Evolutionary conservation across 1,140 invertebrate genomes (phyloP).

Genomic region (Zaprionus inermis): DNA sequence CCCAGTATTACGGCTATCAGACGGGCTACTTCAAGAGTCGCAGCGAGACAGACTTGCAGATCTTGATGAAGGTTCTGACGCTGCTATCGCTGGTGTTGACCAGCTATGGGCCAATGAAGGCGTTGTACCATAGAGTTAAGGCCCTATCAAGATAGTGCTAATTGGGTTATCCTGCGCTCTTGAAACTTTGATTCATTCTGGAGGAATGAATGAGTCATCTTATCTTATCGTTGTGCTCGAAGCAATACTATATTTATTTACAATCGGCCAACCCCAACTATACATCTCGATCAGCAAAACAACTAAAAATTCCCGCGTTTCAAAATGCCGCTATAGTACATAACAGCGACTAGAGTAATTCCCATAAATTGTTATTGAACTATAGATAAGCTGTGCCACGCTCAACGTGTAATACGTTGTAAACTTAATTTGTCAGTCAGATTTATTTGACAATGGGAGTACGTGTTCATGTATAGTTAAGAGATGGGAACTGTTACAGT

Average conservation of each 20-base stretch:
- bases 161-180: neutral
- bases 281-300: neutral
- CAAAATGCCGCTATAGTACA: constrained; percentile 2
- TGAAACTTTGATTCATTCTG: neutral
- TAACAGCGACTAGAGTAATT: neutral
- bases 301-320: constrained; percentile 7
- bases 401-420: neutral
- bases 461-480: neutral
- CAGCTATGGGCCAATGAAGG: constrained; percentile 70
- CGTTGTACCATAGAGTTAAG: constrained; percentile 57
- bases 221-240: constrained; percentile 44
- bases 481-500: neutral
- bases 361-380: constrained; percentile 6
- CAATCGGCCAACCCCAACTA: constrained; percentile 33
- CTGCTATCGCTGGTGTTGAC: constrained; percentile 65
- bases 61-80: constrained; percentile 69
- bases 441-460: neutral
- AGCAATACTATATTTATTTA: neutral
- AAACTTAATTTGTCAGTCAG: neutral
- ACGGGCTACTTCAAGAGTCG: constrained; percentile 69
- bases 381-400: constrained; percentile 19
- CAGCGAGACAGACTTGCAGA: constrained; percentile 51
- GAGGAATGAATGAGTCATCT: neutral
- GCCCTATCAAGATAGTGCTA: constrained; percentile 60
- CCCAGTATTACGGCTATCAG: constrained; percentile 80